Conservation (phyloP, 2,797 vertebrate genomes). For the Poeciliopsis infans region DNA sequence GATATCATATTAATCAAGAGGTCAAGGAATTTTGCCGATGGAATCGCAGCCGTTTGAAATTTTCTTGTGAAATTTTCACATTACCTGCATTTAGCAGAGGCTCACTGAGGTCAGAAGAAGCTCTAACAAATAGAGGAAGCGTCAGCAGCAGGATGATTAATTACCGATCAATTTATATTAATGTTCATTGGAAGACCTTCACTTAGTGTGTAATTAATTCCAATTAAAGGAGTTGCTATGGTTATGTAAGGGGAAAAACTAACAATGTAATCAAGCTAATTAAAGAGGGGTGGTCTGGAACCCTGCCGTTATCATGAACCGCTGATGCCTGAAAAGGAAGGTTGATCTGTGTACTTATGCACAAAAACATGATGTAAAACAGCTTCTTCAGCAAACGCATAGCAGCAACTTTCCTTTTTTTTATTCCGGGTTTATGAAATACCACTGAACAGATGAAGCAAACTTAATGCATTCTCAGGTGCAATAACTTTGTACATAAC, state of each 20-base stretch:
- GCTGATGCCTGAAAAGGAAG: constrained; percentile 69
- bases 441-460: constrained; percentile 3
- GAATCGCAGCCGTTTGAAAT: constrained; percentile 56
- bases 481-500: neutral
- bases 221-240: constrained; percentile 79
- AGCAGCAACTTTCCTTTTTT: constrained; percentile 39
- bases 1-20: constrained; percentile 67
- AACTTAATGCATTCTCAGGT: constrained; percentile 4
- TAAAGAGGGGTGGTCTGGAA: constrained; percentile 76
- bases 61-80: constrained; percentile 11
- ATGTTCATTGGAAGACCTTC: constrained; percentile 83
- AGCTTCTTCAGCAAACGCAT: constrained; percentile 63
- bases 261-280: constrained; percentile 82
- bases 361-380: constrained; percentile 52
- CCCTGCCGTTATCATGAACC: constrained; percentile 70
- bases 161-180: constrained; percentile 83
- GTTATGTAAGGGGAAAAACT: constrained; percentile 72
- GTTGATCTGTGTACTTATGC: constrained; percentile 68
- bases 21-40: constrained; percentile 51
- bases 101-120: constrained; percentile 43
- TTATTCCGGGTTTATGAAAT: constrained; percentile 33
- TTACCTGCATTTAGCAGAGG: constrained; percentile 25
- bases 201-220: constrained; percentile 83
- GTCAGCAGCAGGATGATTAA: constrained; percentile 77
- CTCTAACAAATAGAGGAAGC: constrained; percentile 51